A percentile compares a stretch with the other conserved stretches of the same genome.
Conservation (phyloP, 1,140 invertebrate species). For the Drosophila pachea region DNA sequence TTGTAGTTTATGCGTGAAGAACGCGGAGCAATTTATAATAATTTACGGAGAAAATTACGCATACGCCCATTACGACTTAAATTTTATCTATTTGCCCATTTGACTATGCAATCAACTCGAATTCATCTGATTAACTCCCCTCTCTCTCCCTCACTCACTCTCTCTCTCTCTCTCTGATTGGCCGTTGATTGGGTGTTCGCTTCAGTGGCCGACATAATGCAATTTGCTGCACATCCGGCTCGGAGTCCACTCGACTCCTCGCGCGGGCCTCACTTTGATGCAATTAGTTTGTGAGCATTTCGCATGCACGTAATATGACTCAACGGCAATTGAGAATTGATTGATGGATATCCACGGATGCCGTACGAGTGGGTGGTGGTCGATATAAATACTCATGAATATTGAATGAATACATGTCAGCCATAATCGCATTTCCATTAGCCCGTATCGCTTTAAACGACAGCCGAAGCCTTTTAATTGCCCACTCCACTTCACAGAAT, state of each 20-base stretch:
- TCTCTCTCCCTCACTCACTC: not conserved
- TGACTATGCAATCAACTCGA: slow-evolving; percentile 7
- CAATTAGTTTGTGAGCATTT: slow-evolving; percentile 43
- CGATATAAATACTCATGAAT: slow-evolving; percentile 34
- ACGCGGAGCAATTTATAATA: slow-evolving; percentile 9
- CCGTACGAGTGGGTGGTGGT: not conserved
- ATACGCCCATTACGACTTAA: not conserved
- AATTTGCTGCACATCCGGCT: slow-evolving; percentile 31
- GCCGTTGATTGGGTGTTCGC: slow-evolving; percentile 16
- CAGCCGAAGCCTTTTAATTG: slow-evolving; percentile 24
- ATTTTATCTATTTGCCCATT: not conserved
- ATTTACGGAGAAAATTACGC: not conserved
- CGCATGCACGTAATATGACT: slow-evolving; percentile 36
- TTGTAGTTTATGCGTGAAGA: slow-evolving; percentile 26
- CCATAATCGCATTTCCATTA: slow-evolving; percentile 41
- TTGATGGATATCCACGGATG: slow-evolving; percentile 29
- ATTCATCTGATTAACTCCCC: slow-evolving; percentile 21
- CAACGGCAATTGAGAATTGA: slow-evolving; percentile 45
- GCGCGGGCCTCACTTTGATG: slow-evolving; percentile 25
- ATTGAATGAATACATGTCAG: slow-evolving; percentile 37
- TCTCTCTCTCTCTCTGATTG: slow-evolving; percentile 6
- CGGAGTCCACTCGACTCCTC: slow-evolving; percentile 26
- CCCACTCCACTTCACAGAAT: slow-evolving; percentile 1
- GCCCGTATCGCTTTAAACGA: slow-evolving; percentile 19
- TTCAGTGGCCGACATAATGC: slow-evolving; percentile 16